A percentile compares a stretch with the other conserved stretches of the same genome.
Evolutionary conservation across 2,797 vertebrate species (phyloP).

Genomic region (Zalophus californianus): DNA sequence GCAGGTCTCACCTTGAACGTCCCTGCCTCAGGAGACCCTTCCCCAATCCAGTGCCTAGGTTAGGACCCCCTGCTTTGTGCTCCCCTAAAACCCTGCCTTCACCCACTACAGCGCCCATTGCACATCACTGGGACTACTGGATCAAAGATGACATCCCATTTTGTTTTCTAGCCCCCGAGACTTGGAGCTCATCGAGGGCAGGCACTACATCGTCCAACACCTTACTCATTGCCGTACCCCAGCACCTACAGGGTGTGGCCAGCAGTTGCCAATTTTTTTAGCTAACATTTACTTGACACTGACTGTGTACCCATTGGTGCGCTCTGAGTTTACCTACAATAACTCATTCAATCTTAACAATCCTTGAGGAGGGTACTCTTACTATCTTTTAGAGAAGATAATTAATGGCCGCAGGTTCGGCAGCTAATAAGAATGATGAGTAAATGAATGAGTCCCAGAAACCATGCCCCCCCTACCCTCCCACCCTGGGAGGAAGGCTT

Average conservation of each 20-base stretch:
- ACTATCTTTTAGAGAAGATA: background rate
- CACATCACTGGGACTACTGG: background rate
- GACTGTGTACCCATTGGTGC: constrained; percentile 10
- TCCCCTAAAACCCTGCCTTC: background rate
- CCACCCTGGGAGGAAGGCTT: background rate
- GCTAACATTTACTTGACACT: background rate
- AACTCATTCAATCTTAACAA: background rate
- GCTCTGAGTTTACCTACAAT: background rate
- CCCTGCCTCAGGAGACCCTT: background rate
- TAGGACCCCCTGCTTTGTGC: background rate
- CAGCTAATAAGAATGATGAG: background rate
- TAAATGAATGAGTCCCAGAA: background rate
- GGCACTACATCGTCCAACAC: background rate
- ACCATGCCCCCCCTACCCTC: no score
- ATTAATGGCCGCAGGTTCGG: background rate
- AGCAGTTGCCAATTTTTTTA: background rate
- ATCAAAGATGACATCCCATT: background rate
- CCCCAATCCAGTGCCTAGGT: background rate
- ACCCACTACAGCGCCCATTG: background rate
- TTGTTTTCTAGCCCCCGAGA: background rate
- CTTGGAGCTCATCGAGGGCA: background rate
- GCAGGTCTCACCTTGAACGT: background rate
- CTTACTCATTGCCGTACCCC: background rate
- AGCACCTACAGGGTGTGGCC: background rate
- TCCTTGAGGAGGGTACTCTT: background rate